Evolutionary conservation across 2,888 invertebrate species (phyloP), one percentile per base, ranked within the genome.

Genomic region (Xestia ashworthii): DNA sequence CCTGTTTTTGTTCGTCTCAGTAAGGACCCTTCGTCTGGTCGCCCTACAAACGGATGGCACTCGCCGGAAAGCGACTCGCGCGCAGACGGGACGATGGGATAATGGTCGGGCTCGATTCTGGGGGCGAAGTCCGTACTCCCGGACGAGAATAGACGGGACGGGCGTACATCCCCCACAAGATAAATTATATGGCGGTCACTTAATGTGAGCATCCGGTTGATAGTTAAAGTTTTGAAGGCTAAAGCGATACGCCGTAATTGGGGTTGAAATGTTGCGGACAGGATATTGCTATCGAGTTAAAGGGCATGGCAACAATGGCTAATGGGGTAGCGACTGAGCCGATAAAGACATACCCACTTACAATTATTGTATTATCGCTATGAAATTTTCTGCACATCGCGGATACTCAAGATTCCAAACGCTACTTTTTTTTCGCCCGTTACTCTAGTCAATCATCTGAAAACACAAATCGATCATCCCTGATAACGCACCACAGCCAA

Each of bases 81-180:
- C 90, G 89, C 90, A 89, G 84, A 84, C 92, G 90, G 87, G 89
- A 89, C 89, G 91, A 91, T 91, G 91, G 93, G 92, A 93, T 94
- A 95, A 94, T 94, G 88, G 90, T 86, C 89, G 84, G 76, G 84
- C 87, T 76, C 84, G 70, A 55, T 78, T 81, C 83, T 83, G 91
- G 92, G 93, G 89, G 87, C 94, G 89, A 95, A 95, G 95, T 95
- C 93, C 94, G 44, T 71, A 80, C 60, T 83, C 81, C 81, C 71
- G 81, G 82, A 89, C 86, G 84, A 81, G 82, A 87, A 88, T 86
- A 88, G 86, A 86, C 73, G 79, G 77, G 85, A 78, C 87, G 73
- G 64, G 71, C 75, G 74, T 69, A 80, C 86, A 86, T 84, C 87
- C 78, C 88, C 74, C 48, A 76, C 46, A 48, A 70, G 69, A 84